phyloP scores from a whole-genome alignment of 2,797 vertebrate species.

The Siniperca undulata region DNA sequence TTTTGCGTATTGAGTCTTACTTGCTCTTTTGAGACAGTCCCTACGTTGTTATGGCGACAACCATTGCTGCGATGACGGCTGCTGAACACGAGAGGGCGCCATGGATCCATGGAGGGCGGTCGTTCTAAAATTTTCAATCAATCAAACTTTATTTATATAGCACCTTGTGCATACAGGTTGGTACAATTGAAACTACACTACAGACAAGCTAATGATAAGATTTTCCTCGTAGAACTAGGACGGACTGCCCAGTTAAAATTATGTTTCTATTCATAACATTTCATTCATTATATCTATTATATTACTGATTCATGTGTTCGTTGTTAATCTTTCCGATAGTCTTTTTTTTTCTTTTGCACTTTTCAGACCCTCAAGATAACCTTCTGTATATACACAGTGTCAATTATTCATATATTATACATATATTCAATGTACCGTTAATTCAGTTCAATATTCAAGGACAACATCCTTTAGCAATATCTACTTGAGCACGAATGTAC shows the following conservation, averaged over 20 bases:
- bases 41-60: slow-evolving; percentile 46
- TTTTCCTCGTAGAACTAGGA: not conserved
- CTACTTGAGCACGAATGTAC: no score
- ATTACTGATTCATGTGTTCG: not conserved
- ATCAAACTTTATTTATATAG: slow-evolving; percentile 37
- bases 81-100: slow-evolving; percentile 52
- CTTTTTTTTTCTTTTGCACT: not conserved
- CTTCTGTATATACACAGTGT: not conserved
- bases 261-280: not conserved
- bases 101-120: slow-evolving; percentile 25
- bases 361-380: not conserved
- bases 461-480: not conserved
- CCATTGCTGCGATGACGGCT: not conserved
- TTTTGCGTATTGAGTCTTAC: not conserved
- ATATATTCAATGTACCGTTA: no score
- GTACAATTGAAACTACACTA: not conserved
- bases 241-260: not conserved
- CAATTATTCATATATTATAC: no score
- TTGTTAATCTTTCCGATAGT: no score
- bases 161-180: not conserved
- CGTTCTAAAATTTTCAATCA: not conserved
- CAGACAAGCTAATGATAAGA: not conserved
- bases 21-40: slow-evolving; percentile 42
- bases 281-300: not conserved
- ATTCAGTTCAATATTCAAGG: not conserved